Evolutionary conservation across 1,140 invertebrate species (phyloP).

Genomic region (Plectus sambesii): DNA sequence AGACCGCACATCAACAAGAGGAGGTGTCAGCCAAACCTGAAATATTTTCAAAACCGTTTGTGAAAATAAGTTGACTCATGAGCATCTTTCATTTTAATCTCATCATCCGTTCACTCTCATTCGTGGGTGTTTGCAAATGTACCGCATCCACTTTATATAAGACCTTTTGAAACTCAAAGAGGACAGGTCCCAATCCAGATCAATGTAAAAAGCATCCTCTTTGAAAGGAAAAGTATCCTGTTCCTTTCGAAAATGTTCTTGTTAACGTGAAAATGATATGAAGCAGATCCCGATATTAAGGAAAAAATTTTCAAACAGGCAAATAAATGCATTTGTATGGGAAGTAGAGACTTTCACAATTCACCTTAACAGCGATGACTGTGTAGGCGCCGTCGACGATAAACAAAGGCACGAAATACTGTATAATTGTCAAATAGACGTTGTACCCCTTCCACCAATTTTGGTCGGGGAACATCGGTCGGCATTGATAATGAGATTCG

Average conservation of each 20-base stretch:
- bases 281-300: background rate
- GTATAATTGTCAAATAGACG: conserved; percentile 48
- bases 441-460: conserved; percentile 47
- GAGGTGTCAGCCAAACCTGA: too few species aligned
- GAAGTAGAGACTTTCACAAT: background rate
- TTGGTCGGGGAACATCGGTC: conserved; percentile 42
- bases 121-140: too few species aligned
- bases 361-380: conserved; percentile 46
- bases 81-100: too few species aligned
- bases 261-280: conserved; percentile 1
- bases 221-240: background rate
- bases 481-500: conserved; percentile 47
- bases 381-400: conserved; percentile 49
- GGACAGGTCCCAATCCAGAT: background rate
- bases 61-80: too few species aligned
- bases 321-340: background rate
- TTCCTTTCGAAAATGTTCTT: background rate
- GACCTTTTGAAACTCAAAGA: too few species aligned
- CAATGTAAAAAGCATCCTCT: background rate
- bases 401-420: conserved; percentile 52
- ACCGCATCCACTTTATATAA: too few species aligned
- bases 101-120: too few species aligned
- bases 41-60: too few species aligned
- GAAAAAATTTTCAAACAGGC: background rate
- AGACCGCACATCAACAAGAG: too few species aligned